Evolutionary conservation across 2,888 invertebrate species (phyloP).

Genomic region (Drosophila sordidapex): DNA sequence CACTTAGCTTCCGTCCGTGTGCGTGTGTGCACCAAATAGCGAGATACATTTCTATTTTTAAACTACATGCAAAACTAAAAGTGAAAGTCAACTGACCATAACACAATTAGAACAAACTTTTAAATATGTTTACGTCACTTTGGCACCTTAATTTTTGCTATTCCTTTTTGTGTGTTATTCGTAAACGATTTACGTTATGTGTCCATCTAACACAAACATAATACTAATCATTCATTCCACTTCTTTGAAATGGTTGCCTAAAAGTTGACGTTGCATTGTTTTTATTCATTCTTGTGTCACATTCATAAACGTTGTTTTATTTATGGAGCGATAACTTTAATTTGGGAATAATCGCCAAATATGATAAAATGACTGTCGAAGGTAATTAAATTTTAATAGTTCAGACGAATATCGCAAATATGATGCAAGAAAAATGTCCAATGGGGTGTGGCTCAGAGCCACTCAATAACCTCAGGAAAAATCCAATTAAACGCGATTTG

Average conservation of each 20-base stretch:
- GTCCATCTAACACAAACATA: neutral
- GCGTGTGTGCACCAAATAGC: constrained; percentile 3
- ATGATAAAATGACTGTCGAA: neutral
- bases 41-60: neutral
- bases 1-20: neutral
- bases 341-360: neutral
- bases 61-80: constrained; percentile 4
- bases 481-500: neutral
- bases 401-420: neutral
- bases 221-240: neutral
- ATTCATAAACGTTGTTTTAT: neutral
- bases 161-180: neutral
- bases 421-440: neutral
- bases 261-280: neutral
- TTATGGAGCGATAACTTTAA: neutral
- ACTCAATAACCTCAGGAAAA: neutral
- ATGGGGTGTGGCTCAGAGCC: neutral
- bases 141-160: neutral
- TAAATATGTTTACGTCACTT: neutral
- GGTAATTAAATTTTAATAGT: neutral
- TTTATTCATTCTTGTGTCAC: neutral
- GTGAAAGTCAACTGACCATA: constrained; percentile 32
- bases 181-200: neutral
- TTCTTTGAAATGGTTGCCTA: neutral
- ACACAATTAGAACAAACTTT: constrained; percentile 11